Evolutionary conservation across 2,113 vertebrate genomes (phyloP).

Genomic region (Serilophus lunatus): DNA sequence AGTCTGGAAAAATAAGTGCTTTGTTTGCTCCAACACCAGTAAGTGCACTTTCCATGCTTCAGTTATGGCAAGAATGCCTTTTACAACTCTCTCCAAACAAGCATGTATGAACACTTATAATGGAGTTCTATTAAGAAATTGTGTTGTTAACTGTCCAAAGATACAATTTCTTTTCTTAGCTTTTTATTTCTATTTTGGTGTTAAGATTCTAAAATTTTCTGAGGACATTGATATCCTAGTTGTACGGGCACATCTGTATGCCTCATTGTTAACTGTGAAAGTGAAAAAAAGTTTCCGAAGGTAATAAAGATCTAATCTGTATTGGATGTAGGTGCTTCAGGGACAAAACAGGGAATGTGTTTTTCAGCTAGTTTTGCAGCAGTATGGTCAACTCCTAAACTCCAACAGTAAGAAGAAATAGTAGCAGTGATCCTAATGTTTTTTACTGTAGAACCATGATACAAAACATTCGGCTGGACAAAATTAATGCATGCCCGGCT

Average conservation of each 20-base stretch:
- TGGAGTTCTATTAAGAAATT: neutral
- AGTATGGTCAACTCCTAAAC: neutral
- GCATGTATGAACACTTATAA: neutral
- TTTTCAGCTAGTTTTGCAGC: neutral
- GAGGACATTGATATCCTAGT: neutral
- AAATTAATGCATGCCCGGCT: rapidly evolving
- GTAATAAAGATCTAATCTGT: neutral
- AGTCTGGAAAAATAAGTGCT: neutral
- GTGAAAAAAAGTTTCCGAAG: neutral
- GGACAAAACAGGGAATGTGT: neutral
- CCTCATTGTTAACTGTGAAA: neutral
- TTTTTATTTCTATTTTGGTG: neutral
- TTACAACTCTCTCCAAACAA: neutral
- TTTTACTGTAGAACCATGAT: neutral
- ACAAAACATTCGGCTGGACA: neutral
- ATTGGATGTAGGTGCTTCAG: neutral
- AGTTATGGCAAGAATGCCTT: neutral
- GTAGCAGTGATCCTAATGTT: neutral
- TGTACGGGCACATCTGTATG: neutral
- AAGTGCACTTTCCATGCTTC: neutral
- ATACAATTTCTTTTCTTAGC: neutral
- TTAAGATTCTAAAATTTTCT: neutral
- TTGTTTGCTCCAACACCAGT: neutral
- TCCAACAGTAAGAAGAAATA: neutral
- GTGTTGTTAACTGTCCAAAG: neutral